These are phyloP conservation scores for Agapostemon virescens DNA, from an alignment of 2,888 invertebrate genomes.

Conservation along the genomic window DNA sequence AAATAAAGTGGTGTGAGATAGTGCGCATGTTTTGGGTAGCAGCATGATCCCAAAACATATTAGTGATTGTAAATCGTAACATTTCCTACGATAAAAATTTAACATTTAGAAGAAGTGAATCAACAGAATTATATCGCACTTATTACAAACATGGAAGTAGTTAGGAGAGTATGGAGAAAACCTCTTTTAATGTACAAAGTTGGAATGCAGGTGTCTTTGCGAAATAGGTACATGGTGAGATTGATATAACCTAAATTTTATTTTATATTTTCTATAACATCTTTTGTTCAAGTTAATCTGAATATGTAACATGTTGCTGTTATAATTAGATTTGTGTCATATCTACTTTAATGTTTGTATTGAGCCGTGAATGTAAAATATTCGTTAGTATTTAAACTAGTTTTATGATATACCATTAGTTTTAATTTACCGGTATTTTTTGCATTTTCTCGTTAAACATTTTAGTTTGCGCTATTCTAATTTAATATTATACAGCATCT, in stretches of 20 bases:
- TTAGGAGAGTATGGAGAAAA: constrained; percentile 73
- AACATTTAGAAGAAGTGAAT: constrained; percentile 6
- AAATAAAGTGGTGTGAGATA: constrained; percentile 22
- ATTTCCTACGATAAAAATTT: constrained; percentile 15
- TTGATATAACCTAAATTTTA: constrained; percentile 61
- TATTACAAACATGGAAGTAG: constrained; percentile 73
- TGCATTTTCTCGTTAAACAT: background rate
- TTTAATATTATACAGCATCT: background rate
- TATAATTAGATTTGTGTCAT: background rate
- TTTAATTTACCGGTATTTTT: constrained; percentile 32
- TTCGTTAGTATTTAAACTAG: background rate
- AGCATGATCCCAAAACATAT: constrained; percentile 25
- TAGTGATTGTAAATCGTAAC: constrained; percentile 33
- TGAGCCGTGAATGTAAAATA: background rate
- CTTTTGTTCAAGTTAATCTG: constrained; percentile 4
- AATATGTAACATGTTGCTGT: background rate
- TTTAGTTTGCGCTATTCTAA: background rate
- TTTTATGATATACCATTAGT: background rate
- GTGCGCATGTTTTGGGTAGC: constrained; percentile 44
- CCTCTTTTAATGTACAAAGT: constrained; percentile 74
- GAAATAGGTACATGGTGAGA: constrained; percentile 71
- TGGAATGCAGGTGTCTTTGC: constrained; percentile 66
- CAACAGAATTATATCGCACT: background rate
- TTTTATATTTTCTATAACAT: constrained; percentile 8
- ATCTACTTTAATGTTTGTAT: background rate